Conservation (phyloP, 2,888 invertebrate species). For the Himalopsyche japonica region DNA sequence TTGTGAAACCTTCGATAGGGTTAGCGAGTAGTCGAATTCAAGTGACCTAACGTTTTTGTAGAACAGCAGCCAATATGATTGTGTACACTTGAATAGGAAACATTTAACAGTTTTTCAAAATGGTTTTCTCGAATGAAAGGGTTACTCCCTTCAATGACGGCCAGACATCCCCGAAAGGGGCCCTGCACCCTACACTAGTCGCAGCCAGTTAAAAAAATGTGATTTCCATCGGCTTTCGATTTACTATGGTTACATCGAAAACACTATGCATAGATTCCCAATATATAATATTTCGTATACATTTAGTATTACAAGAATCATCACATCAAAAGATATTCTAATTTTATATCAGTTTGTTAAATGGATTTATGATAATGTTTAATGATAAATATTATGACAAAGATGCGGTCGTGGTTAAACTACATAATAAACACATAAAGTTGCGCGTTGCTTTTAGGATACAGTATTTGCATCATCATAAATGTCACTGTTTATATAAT, state of each 20-base stretch:
- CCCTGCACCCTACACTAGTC: not conserved
- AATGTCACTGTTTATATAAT: constrained; percentile 32
- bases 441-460: not conserved
- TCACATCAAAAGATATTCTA: too few relatives aligned
- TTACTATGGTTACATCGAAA: not conserved
- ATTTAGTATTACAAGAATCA: too few relatives aligned
- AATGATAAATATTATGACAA: too few relatives aligned
- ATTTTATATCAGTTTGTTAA: too few relatives aligned
- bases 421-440: not conserved
- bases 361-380: too few relatives aligned
- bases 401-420: not conserved
- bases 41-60: not conserved
- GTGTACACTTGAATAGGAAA: constrained; percentile 25
- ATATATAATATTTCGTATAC: too few relatives aligned
- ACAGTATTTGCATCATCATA: constrained; percentile 5
- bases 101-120: constrained; percentile 16
- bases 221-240: not conserved
- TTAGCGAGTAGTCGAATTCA: too few relatives aligned
- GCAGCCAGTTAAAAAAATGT: not conserved
- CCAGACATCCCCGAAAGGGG: not conserved
- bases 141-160: not conserved
- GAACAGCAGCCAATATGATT: constrained; percentile 16
- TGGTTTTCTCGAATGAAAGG: constrained; percentile 1
- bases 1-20: too few relatives aligned
- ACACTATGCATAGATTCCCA: too few relatives aligned